These are phyloP conservation scores for Endotricha flammealis DNA, from an alignment of 2,888 invertebrate genomes.

Conservation along the genomic window DNA sequence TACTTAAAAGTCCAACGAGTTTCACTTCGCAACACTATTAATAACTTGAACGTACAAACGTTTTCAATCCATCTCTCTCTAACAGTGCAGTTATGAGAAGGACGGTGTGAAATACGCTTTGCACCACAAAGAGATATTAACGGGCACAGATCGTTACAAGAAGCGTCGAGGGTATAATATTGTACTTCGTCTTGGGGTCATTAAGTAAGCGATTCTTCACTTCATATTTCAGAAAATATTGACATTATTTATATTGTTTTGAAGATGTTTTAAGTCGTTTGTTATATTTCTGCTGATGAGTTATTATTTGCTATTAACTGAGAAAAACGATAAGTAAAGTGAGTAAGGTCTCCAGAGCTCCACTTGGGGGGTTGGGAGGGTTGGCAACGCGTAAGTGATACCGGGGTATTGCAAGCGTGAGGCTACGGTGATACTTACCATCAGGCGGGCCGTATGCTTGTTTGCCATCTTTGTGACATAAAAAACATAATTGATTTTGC, in stretches of 20 bases:
- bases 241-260: background rate
- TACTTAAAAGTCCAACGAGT: conserved; percentile 7
- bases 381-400: no score
- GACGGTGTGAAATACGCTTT: conserved; percentile 34
- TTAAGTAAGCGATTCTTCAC: conserved; percentile 22
- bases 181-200: conserved; percentile 43
- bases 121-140: conserved; percentile 57
- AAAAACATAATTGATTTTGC: no score
- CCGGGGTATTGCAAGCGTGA: no score
- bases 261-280: background rate
- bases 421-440: no score
- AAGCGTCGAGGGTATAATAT: conserved; percentile 55
- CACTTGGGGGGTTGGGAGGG: no score
- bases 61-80: conserved; percentile 29
- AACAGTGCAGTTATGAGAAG: conserved; percentile 36
- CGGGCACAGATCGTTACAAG: conserved; percentile 59
- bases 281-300: background rate
- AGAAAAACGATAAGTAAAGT: no score
- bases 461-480: no score
- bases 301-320: background rate
- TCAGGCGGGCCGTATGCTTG: no score
- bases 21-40: conserved; percentile 34
- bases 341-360: no score
- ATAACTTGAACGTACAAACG: conserved; percentile 35
- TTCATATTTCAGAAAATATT: conserved; percentile 4